phyloP scores from a whole-genome alignment of 1,140 invertebrate genomes.

The Drosophila sucinea region DNA sequence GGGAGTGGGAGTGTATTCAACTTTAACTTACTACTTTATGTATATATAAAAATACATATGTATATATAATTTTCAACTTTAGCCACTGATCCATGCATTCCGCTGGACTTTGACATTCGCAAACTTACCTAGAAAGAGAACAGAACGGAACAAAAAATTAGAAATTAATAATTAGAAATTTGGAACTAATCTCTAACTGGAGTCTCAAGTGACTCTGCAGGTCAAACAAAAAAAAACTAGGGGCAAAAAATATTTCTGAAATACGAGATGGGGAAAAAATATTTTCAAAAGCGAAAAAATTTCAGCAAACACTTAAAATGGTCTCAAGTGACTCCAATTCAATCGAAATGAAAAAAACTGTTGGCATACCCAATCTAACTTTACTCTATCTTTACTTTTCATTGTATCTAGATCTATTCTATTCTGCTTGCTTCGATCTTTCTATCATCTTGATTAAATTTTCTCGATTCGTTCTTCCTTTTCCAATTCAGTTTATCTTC shows the following conservation, averaged over 20 bases:
- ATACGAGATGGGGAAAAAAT: constrained; percentile 16
- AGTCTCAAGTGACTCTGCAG: constrained; percentile 53
- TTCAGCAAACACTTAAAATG: constrained; percentile 72
- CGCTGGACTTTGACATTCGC: constrained; percentile 18
- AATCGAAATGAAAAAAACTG: constrained; percentile 49
- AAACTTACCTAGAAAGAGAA: constrained; percentile 65
- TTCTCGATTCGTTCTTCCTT: too few species aligned
- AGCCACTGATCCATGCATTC: constrained; percentile 19
- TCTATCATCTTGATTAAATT: too few species aligned
- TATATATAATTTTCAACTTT: constrained; percentile 23
- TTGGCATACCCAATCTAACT: background rate
- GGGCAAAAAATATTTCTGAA: constrained; percentile 26
- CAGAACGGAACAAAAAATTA: background rate
- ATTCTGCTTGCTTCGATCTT: too few species aligned
- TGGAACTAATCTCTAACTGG: constrained; percentile 28
- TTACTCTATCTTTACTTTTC: background rate
- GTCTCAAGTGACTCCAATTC: constrained; percentile 71
- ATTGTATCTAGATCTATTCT: too few species aligned
- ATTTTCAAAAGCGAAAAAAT: constrained; percentile 59
- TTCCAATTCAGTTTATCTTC: too few species aligned
- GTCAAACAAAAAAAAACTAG: constrained; percentile 23
- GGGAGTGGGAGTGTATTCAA: constrained; percentile 52
- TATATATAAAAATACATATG: constrained; percentile 15
- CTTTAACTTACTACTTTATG: background rate
- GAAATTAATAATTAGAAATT: constrained; percentile 29